A percentile compares a stretch with the other conserved stretches of the same genome.
Evolutionary conservation across 2,797 vertebrate species (phyloP).

Genomic region (Sebastiscus tertius): DNA sequence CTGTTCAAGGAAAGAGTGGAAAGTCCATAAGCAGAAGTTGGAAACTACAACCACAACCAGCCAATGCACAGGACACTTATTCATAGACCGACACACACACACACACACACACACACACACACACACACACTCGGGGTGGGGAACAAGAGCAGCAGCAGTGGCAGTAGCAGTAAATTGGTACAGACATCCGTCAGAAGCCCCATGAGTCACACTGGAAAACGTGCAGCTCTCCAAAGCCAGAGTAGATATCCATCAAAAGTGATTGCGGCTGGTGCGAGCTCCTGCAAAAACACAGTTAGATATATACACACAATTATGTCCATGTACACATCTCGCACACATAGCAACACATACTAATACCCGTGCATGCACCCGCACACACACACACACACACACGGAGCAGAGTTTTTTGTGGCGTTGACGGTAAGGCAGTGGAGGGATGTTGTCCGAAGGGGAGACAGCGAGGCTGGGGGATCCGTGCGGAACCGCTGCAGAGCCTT

Average conservation of each 20-base stretch:
- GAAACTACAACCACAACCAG: slow-evolving; percentile 77
- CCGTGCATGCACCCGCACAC: slow-evolving; percentile 5
- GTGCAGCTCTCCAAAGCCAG: slow-evolving; percentile 71
- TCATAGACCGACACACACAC: slow-evolving; percentile 59
- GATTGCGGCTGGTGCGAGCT: slow-evolving; percentile 67
- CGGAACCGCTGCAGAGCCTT: slow-evolving; percentile 27
- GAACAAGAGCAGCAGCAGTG: slow-evolving; percentile 67
- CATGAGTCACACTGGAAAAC: slow-evolving; percentile 82
- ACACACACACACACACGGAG: slow-evolving; percentile 4
- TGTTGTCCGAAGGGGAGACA: slow-evolving; percentile 38
- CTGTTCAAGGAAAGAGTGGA: slow-evolving; percentile 70
- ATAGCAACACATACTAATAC: slow-evolving; percentile 39
- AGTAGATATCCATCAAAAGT: slow-evolving; percentile 82
- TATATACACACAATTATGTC: slow-evolving; percentile 62
- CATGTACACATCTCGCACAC: slow-evolving; percentile 36
- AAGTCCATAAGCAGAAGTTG: slow-evolving; percentile 76
- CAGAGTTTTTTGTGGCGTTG: slow-evolving; percentile 42
- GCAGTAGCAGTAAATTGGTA: slow-evolving; percentile 80
- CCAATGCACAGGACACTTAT: slow-evolving; percentile 75
- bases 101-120: slow-evolving; percentile 28
- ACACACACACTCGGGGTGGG: slow-evolving; percentile 51
- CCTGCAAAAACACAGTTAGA: slow-evolving; percentile 68
- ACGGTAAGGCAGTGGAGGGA: slow-evolving; percentile 41
- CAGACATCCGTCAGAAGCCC: slow-evolving; percentile 78
- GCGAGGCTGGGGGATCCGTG: slow-evolving; percentile 25